Conservation (phyloP, 1,140 invertebrate species). For the Cryptotermes secundus region DNA sequence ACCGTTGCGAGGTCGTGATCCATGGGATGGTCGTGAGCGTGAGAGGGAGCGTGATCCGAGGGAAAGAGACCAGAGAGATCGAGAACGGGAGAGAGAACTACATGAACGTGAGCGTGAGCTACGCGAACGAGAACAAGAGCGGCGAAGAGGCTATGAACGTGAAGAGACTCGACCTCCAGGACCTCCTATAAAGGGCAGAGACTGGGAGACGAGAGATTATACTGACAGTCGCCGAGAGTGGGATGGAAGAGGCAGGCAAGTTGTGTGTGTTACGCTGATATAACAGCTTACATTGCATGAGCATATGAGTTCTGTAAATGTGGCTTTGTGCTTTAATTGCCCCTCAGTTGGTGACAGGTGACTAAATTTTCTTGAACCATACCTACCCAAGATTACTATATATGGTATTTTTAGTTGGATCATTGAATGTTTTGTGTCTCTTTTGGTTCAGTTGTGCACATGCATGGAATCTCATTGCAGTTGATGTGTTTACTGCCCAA, state of each 20-base stretch:
- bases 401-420: too few relatives aligned
- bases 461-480: too few relatives aligned
- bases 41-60: slow-evolving; percentile 26
- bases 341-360: too few relatives aligned
- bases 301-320: too few relatives aligned
- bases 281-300: too few relatives aligned
- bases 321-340: too few relatives aligned
- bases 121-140: slow-evolving; percentile 1
- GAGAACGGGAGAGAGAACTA: slow-evolving; percentile 23
- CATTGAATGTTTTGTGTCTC: too few relatives aligned
- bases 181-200: slow-evolving; percentile 30
- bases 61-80: neutral
- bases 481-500: too few relatives aligned
- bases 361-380: too few relatives aligned
- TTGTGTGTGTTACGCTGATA: too few relatives aligned
- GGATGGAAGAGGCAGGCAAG: slow-evolving; percentile 36
- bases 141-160: slow-evolving; percentile 30
- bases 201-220: slow-evolving; percentile 37
- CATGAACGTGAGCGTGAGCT: slow-evolving; percentile 1
- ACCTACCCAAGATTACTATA: too few relatives aligned
- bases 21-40: slow-evolving; percentile 31
- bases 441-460: too few relatives aligned
- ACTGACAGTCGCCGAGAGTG: slow-evolving; percentile 35
- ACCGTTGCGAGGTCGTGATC: slow-evolving; percentile 29
- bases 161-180: slow-evolving; percentile 25